phyloP scores from a whole-genome alignment of 1,140 invertebrate species.

The Listronotus bonariensis region DNA sequence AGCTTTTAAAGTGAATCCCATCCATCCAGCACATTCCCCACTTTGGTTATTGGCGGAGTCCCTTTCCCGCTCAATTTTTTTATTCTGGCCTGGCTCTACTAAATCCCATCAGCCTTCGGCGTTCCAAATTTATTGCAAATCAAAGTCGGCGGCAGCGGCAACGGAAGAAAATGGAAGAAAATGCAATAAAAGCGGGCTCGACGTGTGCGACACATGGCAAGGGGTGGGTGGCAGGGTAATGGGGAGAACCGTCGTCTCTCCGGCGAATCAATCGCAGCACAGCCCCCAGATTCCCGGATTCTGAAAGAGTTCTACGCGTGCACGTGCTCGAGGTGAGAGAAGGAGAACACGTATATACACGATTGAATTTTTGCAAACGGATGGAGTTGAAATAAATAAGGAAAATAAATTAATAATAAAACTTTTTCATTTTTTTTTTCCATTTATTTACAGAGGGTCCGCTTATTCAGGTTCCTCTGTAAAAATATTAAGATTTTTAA shows the following conservation, averaged over 20 bases:
- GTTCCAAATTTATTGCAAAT: slow-evolving; percentile 30
- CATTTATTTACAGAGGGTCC: too few species aligned
- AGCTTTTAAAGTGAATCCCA: too few species aligned
- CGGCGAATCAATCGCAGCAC: slow-evolving; percentile 21
- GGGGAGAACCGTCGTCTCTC: slow-evolving; percentile 3
- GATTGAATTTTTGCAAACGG: too few species aligned
- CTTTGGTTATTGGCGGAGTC: background rate
- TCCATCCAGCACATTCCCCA: too few species aligned
- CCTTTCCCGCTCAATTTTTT: background rate
- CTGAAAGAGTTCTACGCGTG: slow-evolving; percentile 7
- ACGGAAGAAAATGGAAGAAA: slow-evolving; percentile 31
- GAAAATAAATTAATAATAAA: too few species aligned
- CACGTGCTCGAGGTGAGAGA: background rate
- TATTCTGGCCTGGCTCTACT: background rate
- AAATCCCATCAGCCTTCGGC: background rate
- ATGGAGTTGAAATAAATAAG: background rate
- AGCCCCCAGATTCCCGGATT: slow-evolving; percentile 21
- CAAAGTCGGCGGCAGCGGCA: slow-evolving; percentile 23
- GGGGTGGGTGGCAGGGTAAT: background rate
- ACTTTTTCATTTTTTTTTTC: too few species aligned
- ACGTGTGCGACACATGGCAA: slow-evolving; percentile 31
- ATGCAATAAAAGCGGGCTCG: slow-evolving; percentile 27
- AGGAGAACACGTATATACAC: too few species aligned
- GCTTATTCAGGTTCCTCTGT: too few species aligned
- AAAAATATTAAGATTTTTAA: too few species aligned